Percentiles rank a stretch among this genome's conserved stretches.
Evolutionary conservation across 2,113 vertebrate species (phyloP).

Genomic region (Chamaea fasciata): DNA sequence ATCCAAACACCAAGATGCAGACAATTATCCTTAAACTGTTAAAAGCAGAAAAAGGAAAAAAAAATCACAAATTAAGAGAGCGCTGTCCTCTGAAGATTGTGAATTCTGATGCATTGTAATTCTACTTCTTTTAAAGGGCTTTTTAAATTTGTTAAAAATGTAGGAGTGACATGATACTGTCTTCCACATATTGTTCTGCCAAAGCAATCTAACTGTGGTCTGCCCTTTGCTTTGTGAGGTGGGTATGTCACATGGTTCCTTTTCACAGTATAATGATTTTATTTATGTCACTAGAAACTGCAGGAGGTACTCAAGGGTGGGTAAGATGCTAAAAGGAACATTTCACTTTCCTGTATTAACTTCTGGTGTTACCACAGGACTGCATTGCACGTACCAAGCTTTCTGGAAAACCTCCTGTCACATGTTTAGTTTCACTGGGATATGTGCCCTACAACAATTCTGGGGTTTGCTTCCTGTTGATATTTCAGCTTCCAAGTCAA

Average conservation of each 20-base stretch:
- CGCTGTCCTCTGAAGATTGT: rapidly evolving
- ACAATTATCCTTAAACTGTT: background rate
- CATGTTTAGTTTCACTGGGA: background rate
- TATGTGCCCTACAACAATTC: background rate
- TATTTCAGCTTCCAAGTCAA: background rate
- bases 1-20: background rate
- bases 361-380: background rate
- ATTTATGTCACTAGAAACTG: background rate
- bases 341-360: background rate
- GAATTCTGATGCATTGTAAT: background rate
- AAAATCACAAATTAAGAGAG: background rate
- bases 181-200: background rate
- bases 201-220: background rate
- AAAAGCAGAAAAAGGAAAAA: background rate
- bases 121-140: background rate
- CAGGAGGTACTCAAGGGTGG: rapidly evolving
- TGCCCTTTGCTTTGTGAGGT: background rate
- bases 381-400: background rate
- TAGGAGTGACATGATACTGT: background rate
- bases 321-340: background rate
- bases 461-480: background rate
- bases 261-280: background rate
- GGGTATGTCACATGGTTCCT: background rate
- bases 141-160: background rate
- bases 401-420: background rate